Base-by-base conservation (phyloP, 2,113 vertebrate genomes). In the Paraplagusia blochii region DNA sequence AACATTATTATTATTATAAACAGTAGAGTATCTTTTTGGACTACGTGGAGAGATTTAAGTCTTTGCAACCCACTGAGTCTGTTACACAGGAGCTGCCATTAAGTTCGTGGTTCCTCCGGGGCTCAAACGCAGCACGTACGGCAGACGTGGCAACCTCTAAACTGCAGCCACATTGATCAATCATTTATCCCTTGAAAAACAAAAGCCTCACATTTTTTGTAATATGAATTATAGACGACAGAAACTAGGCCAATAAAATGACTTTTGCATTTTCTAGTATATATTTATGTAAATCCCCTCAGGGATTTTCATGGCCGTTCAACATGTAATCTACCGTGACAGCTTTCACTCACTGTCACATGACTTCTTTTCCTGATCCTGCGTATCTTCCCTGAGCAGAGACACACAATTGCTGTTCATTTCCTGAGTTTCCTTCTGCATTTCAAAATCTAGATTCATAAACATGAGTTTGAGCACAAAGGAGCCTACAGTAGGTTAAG, bases 301-400 rank as follows among this genome's bases (percentile, higher is more conserved):
- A 77, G 55, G 62, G 50, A 61, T 58, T 68, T 17, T 4, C 68
- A 11, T 60, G 69, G 42, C 49, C 44, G 53, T 63, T 55, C 74
- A 44, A 16, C 35, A 58, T 42, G 35, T 62, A 51, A 69, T 15
- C 57, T 44, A 16, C 33, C 52, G 48, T 65, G 51, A n/a, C 59
- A 61, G 49, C 72, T 83, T 77, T 65, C 69, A 73, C 61, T 75
- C 53, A 69, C 53, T 51, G 35, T 86, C 81, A 84, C 75, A 84
- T 79, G 79, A 77, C 69, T 38, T 53, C 58, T 72, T 55, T 1
- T 18, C 39, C 55, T 45, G 5, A 22, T 58, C 38, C 54, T 36
- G 44, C 48, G 72, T 38, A 60, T 67, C 38, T 50, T 36, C 15
- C 49, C 43, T 44, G 42, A 29, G 11, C 34, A 38, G 16, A 18